Percentiles rank a stretch among this genome's conserved stretches.
phyloP scores from a whole-genome alignment of 2,113 vertebrate species.

The Tachycineta bicolor region DNA sequence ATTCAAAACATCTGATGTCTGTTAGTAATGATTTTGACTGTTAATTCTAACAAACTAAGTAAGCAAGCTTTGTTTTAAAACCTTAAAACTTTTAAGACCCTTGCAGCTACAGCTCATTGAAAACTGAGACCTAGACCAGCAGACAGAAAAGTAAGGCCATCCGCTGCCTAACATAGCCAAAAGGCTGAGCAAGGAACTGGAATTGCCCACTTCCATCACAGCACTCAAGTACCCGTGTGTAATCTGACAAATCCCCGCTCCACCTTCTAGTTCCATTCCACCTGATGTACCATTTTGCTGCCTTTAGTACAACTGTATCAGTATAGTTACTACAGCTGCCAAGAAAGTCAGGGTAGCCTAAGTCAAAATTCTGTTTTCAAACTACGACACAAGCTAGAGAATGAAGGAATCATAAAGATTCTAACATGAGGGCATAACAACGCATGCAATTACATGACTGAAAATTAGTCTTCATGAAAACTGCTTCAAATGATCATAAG shows the following conservation, averaged over 20 bases:
- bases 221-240: rapidly evolving
- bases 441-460: neutral
- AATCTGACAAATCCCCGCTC: neutral
- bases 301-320: neutral
- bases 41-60: neutral
- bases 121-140: neutral
- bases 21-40: neutral
- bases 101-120: neutral
- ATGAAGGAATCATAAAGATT: neutral
- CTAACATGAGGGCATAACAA: neutral
- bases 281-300: neutral
- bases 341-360: neutral
- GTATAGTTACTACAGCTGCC: neutral
- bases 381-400: neutral
- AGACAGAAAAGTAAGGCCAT: neutral
- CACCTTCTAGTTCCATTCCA: neutral
- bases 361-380: neutral
- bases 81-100: neutral
- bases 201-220: neutral
- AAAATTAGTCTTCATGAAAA: neutral
- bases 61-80: neutral
- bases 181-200: neutral
- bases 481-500: neutral
- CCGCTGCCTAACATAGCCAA: neutral
- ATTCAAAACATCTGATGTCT: neutral